phyloP scores from a whole-genome alignment of 2,888 invertebrate genomes.

The Philopedon plagiatum region DNA sequence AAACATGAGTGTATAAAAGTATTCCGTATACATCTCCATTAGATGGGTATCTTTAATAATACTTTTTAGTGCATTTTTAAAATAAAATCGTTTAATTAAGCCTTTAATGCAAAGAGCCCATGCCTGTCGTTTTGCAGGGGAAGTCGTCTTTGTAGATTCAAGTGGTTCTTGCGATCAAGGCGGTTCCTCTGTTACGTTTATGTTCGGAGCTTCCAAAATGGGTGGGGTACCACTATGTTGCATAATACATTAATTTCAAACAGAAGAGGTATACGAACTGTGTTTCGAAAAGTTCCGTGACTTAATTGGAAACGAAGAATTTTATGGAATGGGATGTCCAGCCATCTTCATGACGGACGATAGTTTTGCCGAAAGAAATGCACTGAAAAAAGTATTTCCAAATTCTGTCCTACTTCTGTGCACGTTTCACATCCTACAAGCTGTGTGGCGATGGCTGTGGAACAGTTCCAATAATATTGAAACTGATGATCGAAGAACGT shows the following conservation, averaged over 20 bases:
- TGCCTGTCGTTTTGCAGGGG: constrained; percentile 17
- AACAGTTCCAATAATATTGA: constrained; percentile 23
- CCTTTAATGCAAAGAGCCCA: constrained; percentile 48
- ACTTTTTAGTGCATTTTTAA: too few relatives aligned
- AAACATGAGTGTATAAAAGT: too few relatives aligned
- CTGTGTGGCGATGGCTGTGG: constrained; percentile 36
- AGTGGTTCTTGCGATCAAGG: constrained; percentile 48
- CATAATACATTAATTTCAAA: constrained; percentile 45
- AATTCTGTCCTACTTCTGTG: constrained; percentile 23
- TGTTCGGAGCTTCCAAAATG: constrained; percentile 30
- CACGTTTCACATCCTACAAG: constrained; percentile 37
- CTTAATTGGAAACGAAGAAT: constrained; percentile 33
- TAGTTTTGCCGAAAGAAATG: constrained; percentile 8
- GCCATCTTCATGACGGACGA: constrained; percentile 40
- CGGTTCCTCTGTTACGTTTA: constrained; percentile 43
- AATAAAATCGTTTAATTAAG: too few relatives aligned
- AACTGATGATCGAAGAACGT: constrained; percentile 24
- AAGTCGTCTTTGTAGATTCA: constrained; percentile 50
- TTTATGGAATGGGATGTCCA: constrained; percentile 38
- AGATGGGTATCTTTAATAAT: too few relatives aligned
- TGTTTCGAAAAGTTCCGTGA: constrained; percentile 31
- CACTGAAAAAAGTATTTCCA: constrained; percentile 30
- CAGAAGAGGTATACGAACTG: constrained; percentile 38
- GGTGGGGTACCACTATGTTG: constrained; percentile 33
- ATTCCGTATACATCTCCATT: too few relatives aligned